These are phyloP conservation scores for Coenobita brevimanus DNA, from an alignment of 1,140 invertebrate species.

Conservation along the genomic window DNA sequence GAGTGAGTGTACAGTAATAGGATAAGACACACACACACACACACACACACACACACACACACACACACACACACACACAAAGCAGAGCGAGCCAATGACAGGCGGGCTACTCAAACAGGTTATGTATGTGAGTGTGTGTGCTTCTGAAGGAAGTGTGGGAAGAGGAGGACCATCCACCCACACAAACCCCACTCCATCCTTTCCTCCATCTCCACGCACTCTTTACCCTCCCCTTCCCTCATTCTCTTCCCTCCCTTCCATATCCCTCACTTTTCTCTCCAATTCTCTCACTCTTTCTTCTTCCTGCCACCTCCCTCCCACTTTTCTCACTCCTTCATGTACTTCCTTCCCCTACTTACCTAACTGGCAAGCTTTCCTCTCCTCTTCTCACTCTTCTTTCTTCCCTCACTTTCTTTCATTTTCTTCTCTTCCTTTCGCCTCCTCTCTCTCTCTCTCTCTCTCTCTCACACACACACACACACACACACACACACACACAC, in stretches of 20 bases:
- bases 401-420: neutral
- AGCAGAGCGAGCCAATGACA: too few species aligned
- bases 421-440: neutral
- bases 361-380: neutral
- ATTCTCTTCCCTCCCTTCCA: neutral
- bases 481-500: neutral
- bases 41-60: constrained; percentile 16
- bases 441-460: neutral
- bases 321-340: neutral
- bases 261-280: neutral
- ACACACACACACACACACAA: constrained; percentile 2
- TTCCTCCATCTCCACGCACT: neutral
- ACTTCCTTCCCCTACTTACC: neutral
- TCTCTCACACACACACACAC: neutral
- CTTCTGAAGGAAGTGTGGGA: too few species aligned
- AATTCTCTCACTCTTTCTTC: neutral
- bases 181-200: neutral
- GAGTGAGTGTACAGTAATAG: too few species aligned
- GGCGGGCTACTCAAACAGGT: too few species aligned
- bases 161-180: neutral
- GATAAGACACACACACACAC: too few species aligned
- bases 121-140: too few species aligned
- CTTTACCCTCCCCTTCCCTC: neutral
- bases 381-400: neutral
- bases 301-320: neutral